Percentiles rank a stretch among this genome's conserved stretches.
These are phyloP conservation scores for Ophthalmolycus amberensis DNA, from an alignment of 2,113 vertebrate species.

Conservation along the genomic window DNA sequence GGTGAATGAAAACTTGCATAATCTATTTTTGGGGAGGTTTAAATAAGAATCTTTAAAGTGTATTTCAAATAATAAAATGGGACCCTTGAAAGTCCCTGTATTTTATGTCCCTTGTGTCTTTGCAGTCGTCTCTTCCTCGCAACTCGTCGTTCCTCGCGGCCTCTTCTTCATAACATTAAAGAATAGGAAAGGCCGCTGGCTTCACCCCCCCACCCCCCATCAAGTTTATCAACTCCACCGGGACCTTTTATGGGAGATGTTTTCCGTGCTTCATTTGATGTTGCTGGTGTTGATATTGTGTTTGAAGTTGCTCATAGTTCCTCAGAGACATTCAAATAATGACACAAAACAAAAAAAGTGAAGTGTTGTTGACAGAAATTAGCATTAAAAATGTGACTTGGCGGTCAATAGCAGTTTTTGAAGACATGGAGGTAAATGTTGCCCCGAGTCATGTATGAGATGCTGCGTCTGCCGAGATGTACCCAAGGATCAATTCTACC, in stretches of 20 bases:
- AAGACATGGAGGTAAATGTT: conserved; percentile 37
- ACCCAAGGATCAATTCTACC: conserved; percentile 47
- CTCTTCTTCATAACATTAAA: conserved; percentile 39
- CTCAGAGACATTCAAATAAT: conserved; percentile 63
- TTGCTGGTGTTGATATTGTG: conserved; percentile 57
- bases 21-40: neutral
- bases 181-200: conserved; percentile 48
- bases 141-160: neutral
- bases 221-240: conserved; percentile 46
- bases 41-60: neutral
- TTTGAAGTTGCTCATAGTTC: conserved; percentile 67
- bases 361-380: conserved; percentile 38
- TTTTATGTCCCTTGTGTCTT: conserved; percentile 19
- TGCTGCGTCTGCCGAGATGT: conserved; percentile 25
- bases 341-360: conserved; percentile 25
- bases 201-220: neutral
- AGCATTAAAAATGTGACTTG: conserved; percentile 30
- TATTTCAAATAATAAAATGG: conserved; percentile 30
- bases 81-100: conserved; percentile 12
- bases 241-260: conserved; percentile 60
- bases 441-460: conserved; percentile 31
- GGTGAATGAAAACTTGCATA: neutral
- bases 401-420: conserved; percentile 34
- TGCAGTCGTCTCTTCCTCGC: conserved; percentile 4
- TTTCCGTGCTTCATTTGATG: conserved; percentile 61